A percentile compares a stretch with the other conserved stretches of the same genome.
Conservation (phyloP, 2,113 vertebrate species). For the Chionomys nivalis region DNA sequence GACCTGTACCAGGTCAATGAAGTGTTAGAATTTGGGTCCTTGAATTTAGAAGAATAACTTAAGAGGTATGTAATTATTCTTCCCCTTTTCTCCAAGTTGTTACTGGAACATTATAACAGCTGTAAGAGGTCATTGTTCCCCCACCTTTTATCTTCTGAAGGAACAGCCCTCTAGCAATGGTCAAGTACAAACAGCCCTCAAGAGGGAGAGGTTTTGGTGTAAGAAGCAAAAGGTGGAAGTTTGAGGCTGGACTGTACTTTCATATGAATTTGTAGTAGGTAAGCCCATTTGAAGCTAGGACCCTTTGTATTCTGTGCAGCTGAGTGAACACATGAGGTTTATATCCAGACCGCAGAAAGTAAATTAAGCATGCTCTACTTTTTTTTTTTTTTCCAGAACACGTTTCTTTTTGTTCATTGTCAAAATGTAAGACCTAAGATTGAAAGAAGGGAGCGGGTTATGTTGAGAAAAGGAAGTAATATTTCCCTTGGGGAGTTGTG, state of each 20-base stretch:
- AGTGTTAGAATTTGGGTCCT: background rate
- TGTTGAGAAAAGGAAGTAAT: background rate
- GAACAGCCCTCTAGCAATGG: background rate
- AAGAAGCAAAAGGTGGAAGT: slow-evolving; percentile 12
- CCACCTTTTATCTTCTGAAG: slow-evolving; percentile 25
- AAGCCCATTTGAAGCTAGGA: background rate
- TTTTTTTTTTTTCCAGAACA: background rate
- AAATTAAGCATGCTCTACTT: background rate
- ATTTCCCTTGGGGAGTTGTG: too few species aligned
- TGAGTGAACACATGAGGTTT: background rate
- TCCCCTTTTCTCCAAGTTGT: slow-evolving; percentile 8
- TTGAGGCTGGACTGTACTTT: background rate
- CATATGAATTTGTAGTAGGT: background rate
- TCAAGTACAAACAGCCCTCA: slow-evolving; percentile 31
- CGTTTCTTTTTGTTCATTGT: background rate
- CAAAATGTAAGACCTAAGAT: background rate
- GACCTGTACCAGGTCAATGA: slow-evolving; percentile 12
- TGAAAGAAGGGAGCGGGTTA: background rate
- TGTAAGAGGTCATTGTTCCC: background rate
- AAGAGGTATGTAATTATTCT: slow-evolving; percentile 30
- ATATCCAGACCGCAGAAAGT: background rate
- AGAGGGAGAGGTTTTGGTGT: background rate
- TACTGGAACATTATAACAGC: slow-evolving; percentile 43
- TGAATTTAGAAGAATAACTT: slow-evolving; percentile 47
- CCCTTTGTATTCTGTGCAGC: background rate